Evolutionary conservation across 2,797 vertebrate genomes (phyloP).

Genomic region (Lagorchestes hirsutus): DNA sequence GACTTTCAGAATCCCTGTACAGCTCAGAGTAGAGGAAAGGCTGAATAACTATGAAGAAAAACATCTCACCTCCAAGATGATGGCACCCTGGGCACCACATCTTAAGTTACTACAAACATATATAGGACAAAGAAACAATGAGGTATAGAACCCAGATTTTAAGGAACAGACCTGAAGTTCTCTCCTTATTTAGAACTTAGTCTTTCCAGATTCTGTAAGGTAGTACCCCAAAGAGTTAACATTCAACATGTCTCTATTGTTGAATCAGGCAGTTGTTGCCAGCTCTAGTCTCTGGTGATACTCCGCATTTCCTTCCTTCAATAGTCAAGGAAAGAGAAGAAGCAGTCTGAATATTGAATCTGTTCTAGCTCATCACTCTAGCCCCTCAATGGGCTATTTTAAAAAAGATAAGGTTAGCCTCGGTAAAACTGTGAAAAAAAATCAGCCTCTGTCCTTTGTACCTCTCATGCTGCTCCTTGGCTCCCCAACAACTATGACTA

Average conservation of each 20-base stretch:
- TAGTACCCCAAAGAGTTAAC: background rate
- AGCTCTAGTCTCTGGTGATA: background rate
- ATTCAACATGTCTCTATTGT: background rate
- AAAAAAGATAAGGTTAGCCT: background rate
- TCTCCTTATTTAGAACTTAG: background rate
- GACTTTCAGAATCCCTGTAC: background rate
- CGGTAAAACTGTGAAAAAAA: background rate
- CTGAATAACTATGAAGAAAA: background rate
- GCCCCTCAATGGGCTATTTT: background rate
- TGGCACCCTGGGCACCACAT: background rate
- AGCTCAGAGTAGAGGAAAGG: background rate
- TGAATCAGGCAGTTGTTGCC: background rate
- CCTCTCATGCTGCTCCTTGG: background rate
- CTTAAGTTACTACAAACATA: background rate
- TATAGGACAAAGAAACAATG: background rate
- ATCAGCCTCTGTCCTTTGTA: background rate
- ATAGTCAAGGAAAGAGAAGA: background rate
- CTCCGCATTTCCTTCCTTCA: background rate
- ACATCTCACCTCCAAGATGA: background rate
- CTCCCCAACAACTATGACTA: background rate
- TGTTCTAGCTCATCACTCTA: background rate
- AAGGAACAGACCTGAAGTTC: background rate
- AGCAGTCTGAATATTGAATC: background rate
- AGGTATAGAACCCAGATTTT: background rate
- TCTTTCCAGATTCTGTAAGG: background rate